phyloP scores from a whole-genome alignment of 2,113 vertebrate genomes.

The Pogonocichla stellata region DNA sequence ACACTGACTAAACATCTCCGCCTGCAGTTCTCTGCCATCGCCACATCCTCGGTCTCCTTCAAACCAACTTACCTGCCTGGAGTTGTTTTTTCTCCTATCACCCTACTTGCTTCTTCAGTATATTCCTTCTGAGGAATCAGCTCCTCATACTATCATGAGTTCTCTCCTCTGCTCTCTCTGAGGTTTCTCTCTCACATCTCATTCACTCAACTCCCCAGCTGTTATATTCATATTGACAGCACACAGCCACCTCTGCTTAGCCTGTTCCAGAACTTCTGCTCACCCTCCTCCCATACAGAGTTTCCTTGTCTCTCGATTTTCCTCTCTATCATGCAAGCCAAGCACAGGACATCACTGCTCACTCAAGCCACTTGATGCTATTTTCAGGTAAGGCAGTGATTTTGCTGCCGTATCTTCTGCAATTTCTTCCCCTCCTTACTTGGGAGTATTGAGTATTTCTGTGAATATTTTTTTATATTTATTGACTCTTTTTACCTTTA shows the following conservation, averaged over 20 bases:
- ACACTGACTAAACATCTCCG: neutral
- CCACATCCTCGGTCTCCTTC: neutral
- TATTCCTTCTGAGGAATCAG: neutral
- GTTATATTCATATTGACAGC: neutral
- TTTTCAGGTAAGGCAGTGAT: neutral
- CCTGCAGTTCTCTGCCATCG: neutral
- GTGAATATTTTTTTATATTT: neutral
- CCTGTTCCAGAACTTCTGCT: neutral
- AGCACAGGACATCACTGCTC: neutral
- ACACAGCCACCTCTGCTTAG: neutral
- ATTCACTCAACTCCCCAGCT: neutral
- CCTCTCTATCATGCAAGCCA: neutral
- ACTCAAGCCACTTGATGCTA: neutral
- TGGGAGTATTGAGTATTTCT: neutral
- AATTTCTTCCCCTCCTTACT: neutral
- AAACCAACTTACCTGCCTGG: neutral
- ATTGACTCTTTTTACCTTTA: neutral
- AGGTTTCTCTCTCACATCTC: neutral
- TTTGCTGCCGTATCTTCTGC: neutral
- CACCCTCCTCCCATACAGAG: accelerated
- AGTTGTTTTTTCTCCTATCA: neutral
- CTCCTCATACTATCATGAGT: neutral
- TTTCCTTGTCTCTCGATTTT: accelerated
- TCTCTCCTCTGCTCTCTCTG: neutral
- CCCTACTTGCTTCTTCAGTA: neutral